These are phyloP conservation scores for Nothura maculosa DNA, from an alignment of 2,797 vertebrate genomes.

Conservation along the genomic window DNA sequence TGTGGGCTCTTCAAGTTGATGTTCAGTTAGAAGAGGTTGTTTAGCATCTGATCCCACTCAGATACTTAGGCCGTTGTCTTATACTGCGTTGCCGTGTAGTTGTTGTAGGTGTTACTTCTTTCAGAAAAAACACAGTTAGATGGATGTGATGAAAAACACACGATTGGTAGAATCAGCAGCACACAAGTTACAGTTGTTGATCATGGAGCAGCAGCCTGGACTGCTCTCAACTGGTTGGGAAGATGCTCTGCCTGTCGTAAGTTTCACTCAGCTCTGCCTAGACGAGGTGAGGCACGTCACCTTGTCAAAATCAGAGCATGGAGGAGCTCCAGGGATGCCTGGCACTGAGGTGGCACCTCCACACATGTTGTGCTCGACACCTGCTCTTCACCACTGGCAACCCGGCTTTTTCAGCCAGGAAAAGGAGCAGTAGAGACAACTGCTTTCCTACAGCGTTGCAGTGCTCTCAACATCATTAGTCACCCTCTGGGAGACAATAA, in stretches of 20 bases:
- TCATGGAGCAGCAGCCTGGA: neutral
- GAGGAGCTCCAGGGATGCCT: neutral
- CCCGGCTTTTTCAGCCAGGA: neutral
- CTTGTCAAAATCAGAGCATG: neutral
- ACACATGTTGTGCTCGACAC: accelerated
- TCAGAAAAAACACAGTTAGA: neutral
- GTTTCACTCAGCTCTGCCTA: neutral
- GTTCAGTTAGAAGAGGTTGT: neutral
- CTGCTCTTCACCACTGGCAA: neutral
- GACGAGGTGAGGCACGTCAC: neutral
- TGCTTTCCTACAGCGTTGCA: neutral
- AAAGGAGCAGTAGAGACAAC: neutral
- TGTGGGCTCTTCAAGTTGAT: neutral
- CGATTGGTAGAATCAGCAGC: neutral
- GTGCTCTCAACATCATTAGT: neutral
- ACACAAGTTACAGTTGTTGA: neutral
- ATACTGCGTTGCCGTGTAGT: neutral
- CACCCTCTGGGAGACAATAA: neutral
- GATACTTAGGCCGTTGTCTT: neutral
- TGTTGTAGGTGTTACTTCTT: neutral
- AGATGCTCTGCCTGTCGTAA: neutral
- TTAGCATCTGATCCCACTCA: neutral
- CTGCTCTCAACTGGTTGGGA: neutral
- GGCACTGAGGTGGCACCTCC: too few relatives aligned
- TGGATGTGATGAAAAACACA: neutral